Percentiles rank a stretch among this genome's conserved stretches.
phyloP scores from a whole-genome alignment of 2,888 invertebrate genomes.

The Temnothorax unifasciatus region DNA sequence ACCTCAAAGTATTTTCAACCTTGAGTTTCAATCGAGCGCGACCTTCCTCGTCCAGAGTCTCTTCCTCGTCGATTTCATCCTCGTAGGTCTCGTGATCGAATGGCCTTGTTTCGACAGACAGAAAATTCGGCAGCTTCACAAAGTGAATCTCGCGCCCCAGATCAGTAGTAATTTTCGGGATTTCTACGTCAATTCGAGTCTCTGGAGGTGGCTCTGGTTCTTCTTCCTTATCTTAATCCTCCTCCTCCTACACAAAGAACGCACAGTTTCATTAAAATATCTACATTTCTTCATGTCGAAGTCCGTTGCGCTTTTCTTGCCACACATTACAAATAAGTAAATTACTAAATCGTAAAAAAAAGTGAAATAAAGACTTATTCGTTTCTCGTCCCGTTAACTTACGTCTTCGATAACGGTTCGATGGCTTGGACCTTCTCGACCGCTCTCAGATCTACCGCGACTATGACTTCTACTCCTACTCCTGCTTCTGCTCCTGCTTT shows the following conservation, averaged over 20 bases:
- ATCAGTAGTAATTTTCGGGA: too few species aligned
- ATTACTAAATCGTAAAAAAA: background rate
- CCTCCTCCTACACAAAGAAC: slow-evolving; percentile 79
- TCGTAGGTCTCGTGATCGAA: too few species aligned
- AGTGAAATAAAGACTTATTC: background rate
- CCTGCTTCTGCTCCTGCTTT: slow-evolving; percentile 83
- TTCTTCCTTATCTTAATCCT: slow-evolving; percentile 90
- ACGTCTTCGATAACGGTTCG: slow-evolving; percentile 79
- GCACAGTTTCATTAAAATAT: slow-evolving; percentile 58
- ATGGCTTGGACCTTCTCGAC: slow-evolving; percentile 81
- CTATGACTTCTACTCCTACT: slow-evolving; percentile 81
- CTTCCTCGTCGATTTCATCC: too few species aligned
- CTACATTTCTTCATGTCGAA: background rate
- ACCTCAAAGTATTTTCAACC: too few species aligned
- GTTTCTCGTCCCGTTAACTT: slow-evolving; percentile 33
- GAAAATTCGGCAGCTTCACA: too few species aligned
- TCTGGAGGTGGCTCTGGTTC: too few species aligned
- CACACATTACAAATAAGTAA: background rate
- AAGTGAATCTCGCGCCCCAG: too few species aligned
- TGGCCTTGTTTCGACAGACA: too few species aligned
- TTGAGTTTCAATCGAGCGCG: too few species aligned
- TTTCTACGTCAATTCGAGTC: too few species aligned
- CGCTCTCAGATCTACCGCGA: slow-evolving; percentile 82
- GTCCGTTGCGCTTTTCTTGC: background rate
- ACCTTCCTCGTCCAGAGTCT: too few species aligned